Percentiles rank a stretch among this genome's conserved stretches.
Evolutionary conservation across 2,113 vertebrate species (phyloP).

Genomic region (Carassius auratus): DNA sequence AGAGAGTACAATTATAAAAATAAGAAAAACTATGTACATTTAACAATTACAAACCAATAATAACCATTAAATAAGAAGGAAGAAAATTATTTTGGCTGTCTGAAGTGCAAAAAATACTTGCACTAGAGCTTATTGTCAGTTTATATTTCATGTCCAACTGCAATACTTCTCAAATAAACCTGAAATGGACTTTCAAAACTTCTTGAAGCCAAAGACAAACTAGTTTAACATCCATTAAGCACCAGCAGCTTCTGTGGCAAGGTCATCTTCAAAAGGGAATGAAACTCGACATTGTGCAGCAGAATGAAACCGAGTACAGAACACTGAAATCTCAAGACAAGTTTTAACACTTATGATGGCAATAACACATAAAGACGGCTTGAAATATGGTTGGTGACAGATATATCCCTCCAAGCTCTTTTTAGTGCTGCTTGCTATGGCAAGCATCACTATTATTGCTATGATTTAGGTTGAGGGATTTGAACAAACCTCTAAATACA

Average conservation of each 20-base stretch:
- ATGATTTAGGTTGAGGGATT: not conserved
- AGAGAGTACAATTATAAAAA: no score
- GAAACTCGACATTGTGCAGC: not conserved
- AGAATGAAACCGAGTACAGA: not conserved
- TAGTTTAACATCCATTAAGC: not conserved
- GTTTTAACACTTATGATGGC: not conserved
- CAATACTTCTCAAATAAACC: constrained; percentile 43
- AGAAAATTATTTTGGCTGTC: not conserved
- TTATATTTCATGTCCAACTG: not conserved
- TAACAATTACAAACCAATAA: no score
- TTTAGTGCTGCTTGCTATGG: not conserved
- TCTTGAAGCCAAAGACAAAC: not conserved
- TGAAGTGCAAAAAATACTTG: not conserved
- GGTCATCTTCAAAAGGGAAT: constrained; percentile 15
- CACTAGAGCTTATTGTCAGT: no score
- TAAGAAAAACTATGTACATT: no score
- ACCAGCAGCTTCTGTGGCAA: not conserved
- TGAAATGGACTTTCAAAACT: constrained; percentile 39
- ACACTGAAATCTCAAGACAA: not conserved
- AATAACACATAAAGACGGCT: not conserved
- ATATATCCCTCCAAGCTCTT: not conserved
- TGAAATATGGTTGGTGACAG: not conserved
- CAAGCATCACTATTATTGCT: not conserved
- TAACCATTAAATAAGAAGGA: no score
- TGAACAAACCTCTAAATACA: not conserved